A percentile compares a stretch with the other conserved stretches of the same genome.
phyloP scores from a whole-genome alignment of 2,797 vertebrate genomes.

The Sarcophilus harrisii region DNA sequence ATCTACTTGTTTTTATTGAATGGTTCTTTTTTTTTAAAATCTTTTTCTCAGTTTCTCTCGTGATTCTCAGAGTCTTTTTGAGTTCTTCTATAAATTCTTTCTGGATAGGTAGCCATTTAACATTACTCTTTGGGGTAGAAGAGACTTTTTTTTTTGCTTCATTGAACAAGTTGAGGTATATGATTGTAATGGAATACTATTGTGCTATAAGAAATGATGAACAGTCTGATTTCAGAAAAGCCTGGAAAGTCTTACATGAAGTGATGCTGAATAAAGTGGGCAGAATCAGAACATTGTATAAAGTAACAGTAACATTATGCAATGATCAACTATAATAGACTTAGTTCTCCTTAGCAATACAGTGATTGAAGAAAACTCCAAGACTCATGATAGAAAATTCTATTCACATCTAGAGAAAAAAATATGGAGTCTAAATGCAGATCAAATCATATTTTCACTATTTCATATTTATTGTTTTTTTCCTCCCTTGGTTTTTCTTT shows the following conservation, averaged over 20 bases:
- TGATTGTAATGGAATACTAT: background rate
- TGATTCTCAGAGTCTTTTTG: too few species aligned
- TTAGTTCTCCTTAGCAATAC: background rate
- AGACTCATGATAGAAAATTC: background rate
- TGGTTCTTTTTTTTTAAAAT: too few species aligned
- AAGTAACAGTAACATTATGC: too few species aligned
- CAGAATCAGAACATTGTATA: background rate
- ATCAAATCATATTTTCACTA: background rate
- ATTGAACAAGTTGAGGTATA: background rate
- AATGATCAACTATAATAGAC: too few species aligned
- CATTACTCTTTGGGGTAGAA: too few species aligned
- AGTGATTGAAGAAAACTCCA: background rate
- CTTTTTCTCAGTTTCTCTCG: too few species aligned
- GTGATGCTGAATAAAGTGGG: background rate
- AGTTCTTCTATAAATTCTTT: too few species aligned
- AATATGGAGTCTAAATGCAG: background rate
- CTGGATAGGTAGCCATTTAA: too few species aligned
- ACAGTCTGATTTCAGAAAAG: background rate
- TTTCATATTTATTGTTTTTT: background rate
- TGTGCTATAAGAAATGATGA: background rate
- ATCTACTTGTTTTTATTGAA: too few species aligned
- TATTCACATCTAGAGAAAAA: background rate
- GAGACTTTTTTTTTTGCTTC: too few species aligned
- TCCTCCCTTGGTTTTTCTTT: background rate
- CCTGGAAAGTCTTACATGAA: background rate